Conservation (phyloP, 2,888 invertebrate genomes). For the Apoda limacodes region DNA sequence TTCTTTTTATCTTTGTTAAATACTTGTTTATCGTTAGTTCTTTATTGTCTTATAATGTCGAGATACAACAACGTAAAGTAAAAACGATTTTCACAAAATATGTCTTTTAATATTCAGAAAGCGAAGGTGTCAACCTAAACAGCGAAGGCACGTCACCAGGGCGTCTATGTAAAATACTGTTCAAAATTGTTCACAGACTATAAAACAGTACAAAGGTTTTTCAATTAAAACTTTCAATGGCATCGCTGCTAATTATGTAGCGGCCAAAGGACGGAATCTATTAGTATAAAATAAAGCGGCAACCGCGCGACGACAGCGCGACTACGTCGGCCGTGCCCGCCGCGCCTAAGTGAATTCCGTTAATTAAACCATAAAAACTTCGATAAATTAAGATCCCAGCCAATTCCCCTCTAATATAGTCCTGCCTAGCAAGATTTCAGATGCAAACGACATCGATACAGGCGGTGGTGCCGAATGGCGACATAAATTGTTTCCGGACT, state of each 20-base stretch:
- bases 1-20: too few species aligned
- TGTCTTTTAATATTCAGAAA: too few species aligned
- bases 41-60: too few species aligned
- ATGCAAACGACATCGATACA: constrained; percentile 66
- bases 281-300: constrained; percentile 55
- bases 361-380: constrained; percentile 73
- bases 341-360: constrained; percentile 67
- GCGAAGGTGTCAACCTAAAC: constrained; percentile 36
- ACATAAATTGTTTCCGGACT: constrained; percentile 46
- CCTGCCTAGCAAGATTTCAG: constrained; percentile 57
- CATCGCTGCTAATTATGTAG: constrained; percentile 57
- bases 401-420: constrained; percentile 66
- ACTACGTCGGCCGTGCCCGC: constrained; percentile 31
- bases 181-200: constrained; percentile 54
- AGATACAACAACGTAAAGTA: too few species aligned
- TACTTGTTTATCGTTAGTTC: too few species aligned
- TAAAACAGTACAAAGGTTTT: constrained; percentile 65
- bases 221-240: constrained; percentile 68
- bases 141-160: constrained; percentile 20
- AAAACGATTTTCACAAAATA: too few species aligned
- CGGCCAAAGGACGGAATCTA: constrained; percentile 47
- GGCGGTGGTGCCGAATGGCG: constrained; percentile 34
- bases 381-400: constrained; percentile 70
- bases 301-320: constrained; percentile 33
- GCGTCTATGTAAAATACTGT: constrained; percentile 38